These are phyloP conservation scores for Podotricha telesiphe DNA, from an alignment of 2,888 invertebrate genomes.

Conservation along the genomic window DNA sequence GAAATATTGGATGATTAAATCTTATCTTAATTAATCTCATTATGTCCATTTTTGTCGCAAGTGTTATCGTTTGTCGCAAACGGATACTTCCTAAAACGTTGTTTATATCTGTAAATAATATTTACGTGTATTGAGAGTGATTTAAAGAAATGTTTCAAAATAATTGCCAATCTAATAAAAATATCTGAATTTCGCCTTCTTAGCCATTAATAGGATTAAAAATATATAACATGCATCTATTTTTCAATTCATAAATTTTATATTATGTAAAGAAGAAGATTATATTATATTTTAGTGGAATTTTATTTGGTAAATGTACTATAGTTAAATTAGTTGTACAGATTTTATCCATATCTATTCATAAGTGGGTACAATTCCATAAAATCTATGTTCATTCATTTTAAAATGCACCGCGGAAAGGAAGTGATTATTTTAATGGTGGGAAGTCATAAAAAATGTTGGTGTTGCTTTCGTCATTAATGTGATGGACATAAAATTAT, in stretches of 20 bases:
- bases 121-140: no score
- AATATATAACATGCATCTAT: no score
- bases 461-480: constrained; percentile 70
- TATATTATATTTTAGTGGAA: no score
- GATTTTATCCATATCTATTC: constrained; percentile 31
- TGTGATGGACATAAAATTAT: constrained; percentile 67
- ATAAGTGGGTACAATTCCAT: constrained; percentile 39
- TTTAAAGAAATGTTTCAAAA: neutral
- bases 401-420: constrained; percentile 65
- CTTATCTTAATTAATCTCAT: neutral
- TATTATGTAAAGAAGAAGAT: no score
- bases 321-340: neutral
- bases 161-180: no score
- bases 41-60: neutral
- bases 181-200: no score
- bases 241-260: no score
- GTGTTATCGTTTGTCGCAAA: neutral
- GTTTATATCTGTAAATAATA: neutral
- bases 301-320: neutral
- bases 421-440: constrained; percentile 80
- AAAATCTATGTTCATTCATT: constrained; percentile 48
- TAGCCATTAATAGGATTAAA: no score
- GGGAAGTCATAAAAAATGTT: constrained; percentile 69
- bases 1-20: neutral
- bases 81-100: neutral